Evolutionary conservation across 2,797 vertebrate species (phyloP).

Genomic region (Ataeniobius toweri): DNA sequence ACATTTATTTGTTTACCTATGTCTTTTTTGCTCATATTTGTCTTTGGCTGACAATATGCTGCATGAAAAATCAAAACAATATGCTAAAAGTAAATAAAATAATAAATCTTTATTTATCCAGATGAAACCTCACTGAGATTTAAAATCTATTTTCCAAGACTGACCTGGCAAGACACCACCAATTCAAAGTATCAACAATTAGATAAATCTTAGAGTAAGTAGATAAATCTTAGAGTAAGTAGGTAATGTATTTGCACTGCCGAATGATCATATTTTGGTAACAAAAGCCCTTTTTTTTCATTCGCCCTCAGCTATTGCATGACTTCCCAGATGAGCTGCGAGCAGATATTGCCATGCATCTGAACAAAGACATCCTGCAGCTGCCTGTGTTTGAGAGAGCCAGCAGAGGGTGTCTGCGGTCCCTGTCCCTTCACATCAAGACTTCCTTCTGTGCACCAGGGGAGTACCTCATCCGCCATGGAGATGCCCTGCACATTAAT

Average conservation of each 20-base stretch:
- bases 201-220: too few species aligned
- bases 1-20: background rate
- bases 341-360: constrained; percentile 94
- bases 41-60: background rate
- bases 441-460: constrained; percentile 94
- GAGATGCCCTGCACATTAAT: constrained; percentile 92
- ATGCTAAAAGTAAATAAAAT: background rate
- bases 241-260: constrained; percentile 3
- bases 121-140: too few species aligned
- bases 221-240: background rate
- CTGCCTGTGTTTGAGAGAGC: constrained; percentile 90
- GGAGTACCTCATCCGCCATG: constrained; percentile 92
- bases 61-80: constrained; percentile 1
- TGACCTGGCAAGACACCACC: too few species aligned
- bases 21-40: background rate
- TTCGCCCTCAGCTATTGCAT: constrained; percentile 84
- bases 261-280: background rate
- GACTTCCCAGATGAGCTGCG: constrained; percentile 96
- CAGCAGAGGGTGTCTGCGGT: constrained; percentile 92
- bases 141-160: too few species aligned
- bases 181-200: too few species aligned
- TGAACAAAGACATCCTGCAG: constrained; percentile 97
- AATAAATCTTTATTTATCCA: too few species aligned
- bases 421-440: constrained; percentile 95
- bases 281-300: background rate